Evolutionary conservation across 2,797 vertebrate genomes (phyloP).

Genomic region (Hephaestus fuliginosus): DNA sequence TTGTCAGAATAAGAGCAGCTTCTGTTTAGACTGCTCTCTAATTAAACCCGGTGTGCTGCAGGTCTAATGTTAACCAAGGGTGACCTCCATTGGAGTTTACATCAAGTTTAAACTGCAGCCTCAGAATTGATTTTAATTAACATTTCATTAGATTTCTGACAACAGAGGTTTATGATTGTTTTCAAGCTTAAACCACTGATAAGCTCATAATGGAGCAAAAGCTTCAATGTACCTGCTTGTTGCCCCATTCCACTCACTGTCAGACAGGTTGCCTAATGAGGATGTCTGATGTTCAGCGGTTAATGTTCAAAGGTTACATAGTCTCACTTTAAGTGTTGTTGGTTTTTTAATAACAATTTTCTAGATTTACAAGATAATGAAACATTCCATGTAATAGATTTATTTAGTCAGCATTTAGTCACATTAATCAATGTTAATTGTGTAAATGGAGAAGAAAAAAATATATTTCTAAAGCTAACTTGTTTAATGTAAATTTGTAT

Average conservation of each 20-base stretch:
- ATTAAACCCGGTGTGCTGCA: not conserved
- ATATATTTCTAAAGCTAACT: not conserved
- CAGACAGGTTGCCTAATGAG: not conserved
- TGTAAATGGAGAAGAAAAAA: not conserved
- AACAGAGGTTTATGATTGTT: not conserved
- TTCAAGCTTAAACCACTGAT: not conserved
- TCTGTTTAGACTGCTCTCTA: no score
- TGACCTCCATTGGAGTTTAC: not conserved
- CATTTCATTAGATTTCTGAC: not conserved
- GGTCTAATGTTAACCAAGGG: no score
- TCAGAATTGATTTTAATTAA: not conserved
- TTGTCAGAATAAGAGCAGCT: no score
- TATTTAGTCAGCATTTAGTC: not conserved
- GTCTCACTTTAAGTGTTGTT: slow-evolving; percentile 8
- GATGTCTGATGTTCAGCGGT: slow-evolving; percentile 13
- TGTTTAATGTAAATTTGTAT: not conserved
- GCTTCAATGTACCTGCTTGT: not conserved
- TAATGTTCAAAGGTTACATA: slow-evolving; percentile 2
- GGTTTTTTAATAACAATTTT: not conserved
- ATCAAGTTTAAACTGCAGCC: not conserved
- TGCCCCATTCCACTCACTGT: not conserved
- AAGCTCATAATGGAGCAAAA: not conserved
- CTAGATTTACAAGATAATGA: not conserved
- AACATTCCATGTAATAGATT: not conserved
- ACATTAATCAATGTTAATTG: not conserved